phyloP scores from a whole-genome alignment of 2,797 vertebrate species.

The Holocentrus rufus region DNA sequence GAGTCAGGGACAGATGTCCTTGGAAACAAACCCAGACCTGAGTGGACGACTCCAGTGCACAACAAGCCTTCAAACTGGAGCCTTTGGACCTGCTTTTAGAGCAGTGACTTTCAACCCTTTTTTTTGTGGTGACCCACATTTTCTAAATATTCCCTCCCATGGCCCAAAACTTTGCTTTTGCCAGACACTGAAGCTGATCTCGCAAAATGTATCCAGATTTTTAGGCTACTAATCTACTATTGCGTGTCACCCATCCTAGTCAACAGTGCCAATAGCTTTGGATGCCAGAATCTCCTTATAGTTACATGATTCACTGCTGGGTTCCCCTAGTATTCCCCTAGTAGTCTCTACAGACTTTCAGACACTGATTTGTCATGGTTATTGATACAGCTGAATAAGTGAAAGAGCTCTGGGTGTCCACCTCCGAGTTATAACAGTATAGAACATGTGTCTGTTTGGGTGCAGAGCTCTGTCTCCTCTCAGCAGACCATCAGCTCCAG shows the following conservation, averaged over 20 bases:
- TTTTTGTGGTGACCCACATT: conserved; percentile 14
- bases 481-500: conserved; percentile 22
- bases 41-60: background rate
- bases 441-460: background rate
- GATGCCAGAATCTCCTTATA: background rate
- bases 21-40: conserved; percentile 18
- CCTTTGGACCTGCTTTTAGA: conserved; percentile 23
- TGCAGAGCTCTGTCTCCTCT: conserved; percentile 13
- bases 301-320: background rate
- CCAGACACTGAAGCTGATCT: background rate
- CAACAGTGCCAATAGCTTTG: background rate
- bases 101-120: background rate
- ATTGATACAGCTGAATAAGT: background rate
- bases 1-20: conserved; percentile 54
- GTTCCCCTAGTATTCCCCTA: background rate
- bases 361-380: background rate
- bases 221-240: background rate
- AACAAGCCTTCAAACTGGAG: background rate
- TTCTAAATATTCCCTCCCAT: conserved; percentile 1
- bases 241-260: background rate
- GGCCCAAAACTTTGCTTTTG: conserved; percentile 17
- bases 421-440: background rate
- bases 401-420: too few relatives aligned
- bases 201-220: background rate
- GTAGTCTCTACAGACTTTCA: too few relatives aligned